Evolutionary conservation across 53 echinoderm and acorn worm genomes (phyloP), one percentile per base, ranked within the genome.

Genomic region (Apostichopus leukothele): DNA sequence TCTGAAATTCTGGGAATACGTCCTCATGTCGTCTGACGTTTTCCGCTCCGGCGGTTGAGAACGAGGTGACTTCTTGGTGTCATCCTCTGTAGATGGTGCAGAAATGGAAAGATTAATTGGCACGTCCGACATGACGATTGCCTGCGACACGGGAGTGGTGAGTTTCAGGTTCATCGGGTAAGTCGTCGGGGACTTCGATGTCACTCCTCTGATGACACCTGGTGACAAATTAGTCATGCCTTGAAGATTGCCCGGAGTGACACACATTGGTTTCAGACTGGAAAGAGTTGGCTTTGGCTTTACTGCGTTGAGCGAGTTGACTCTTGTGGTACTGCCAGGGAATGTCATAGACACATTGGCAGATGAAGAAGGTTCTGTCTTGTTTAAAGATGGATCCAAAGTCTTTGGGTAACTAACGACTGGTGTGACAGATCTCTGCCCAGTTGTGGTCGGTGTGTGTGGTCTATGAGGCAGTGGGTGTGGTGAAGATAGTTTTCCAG

Each of bases 281-380:
- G 63, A 13, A 11, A 63, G 63, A 63, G 11, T 63, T 71, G 71
- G 71, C 18, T 71, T 71, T 18, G 54, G 54, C 18, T 81, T 81
- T 53, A 22, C 23, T 81, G 20, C 23, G 12, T 4, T 52, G 13
- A 25, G 59, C 18, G 81, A 57, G 22, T 54, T 57, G 12, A 81
- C 54, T 51, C 7, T 53, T 81, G 22, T 59, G 20, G 11, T 81
- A 51, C 81, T 81, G 11, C 55, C 23, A 57, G 81, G 55, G 55
- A 81, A 81, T 54, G 81, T 81, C 81, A 81, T 9, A 57, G 81
- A 14, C 53, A 81, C 81, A 81, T 59, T 81, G 59, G 60, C 39
- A 81, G 81, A n/a, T 81, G 81, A 20, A 54, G 11, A 81, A 27
- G 77, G 12, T 51, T 26, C 39, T 5, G 50, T 39, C n/a, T 77